phyloP scores from a whole-genome alignment of 2,888 invertebrate genomes.

The Apocheima hispidaria region DNA sequence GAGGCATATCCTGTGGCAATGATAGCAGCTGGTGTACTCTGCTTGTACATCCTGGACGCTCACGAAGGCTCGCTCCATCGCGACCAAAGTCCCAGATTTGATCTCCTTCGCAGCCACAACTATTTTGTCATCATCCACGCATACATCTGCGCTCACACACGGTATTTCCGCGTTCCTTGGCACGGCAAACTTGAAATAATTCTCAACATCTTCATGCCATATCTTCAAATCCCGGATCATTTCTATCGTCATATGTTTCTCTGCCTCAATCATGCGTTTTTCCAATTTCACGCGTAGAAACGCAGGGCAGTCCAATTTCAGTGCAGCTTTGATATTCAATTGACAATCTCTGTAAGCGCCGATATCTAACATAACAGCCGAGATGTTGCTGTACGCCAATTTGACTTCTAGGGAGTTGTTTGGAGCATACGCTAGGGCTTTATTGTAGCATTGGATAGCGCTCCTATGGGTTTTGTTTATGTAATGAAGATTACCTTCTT shows the following conservation, averaged over 20 bases:
- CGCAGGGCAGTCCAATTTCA: background rate
- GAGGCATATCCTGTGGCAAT: constrained; percentile 20
- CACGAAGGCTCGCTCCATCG: constrained; percentile 31
- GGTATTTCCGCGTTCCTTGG: constrained; percentile 24
- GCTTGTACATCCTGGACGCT: background rate
- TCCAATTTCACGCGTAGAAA: constrained; percentile 16
- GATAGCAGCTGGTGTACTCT: constrained; percentile 22
- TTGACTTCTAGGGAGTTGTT: too few relatives aligned
- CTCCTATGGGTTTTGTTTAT: too few relatives aligned
- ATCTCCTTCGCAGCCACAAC: constrained; percentile 27
- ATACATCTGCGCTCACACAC: constrained; percentile 26
- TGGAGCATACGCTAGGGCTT: too few relatives aligned
- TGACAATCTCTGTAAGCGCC: too few relatives aligned
- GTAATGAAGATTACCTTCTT: too few relatives aligned
- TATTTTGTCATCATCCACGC: constrained; percentile 11
- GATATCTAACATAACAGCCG: too few relatives aligned
- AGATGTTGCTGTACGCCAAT: too few relatives aligned
- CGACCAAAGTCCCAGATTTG: constrained; percentile 24
- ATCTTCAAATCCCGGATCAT: background rate
- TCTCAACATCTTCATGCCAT: background rate
- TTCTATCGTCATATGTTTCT: background rate
- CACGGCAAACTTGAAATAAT: constrained; percentile 11
- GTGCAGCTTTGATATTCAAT: constrained; percentile 7
- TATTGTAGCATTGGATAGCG: too few relatives aligned
- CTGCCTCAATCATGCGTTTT: background rate